Evolutionary conservation across 2,797 vertebrate species (phyloP).

Genomic region (Orestias chungarensis): DNA sequence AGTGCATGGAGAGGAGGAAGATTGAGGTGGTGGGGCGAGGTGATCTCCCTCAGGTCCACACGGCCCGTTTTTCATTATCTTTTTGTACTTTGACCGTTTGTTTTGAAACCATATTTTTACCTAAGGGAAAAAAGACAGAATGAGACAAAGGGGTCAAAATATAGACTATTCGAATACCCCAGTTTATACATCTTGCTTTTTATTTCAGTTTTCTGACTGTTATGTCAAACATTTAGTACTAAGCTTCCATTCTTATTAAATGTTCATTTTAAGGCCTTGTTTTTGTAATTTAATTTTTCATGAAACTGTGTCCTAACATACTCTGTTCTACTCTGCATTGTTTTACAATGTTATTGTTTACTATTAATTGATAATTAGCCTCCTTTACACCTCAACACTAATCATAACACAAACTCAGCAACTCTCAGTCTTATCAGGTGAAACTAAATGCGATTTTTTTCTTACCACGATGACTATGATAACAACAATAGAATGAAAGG

Average conservation of each 20-base stretch:
- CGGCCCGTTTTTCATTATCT: slow-evolving; percentile 91
- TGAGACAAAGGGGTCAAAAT: neutral
- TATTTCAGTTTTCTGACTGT: neutral
- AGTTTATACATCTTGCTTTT: neutral
- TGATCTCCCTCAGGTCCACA: slow-evolving; percentile 82
- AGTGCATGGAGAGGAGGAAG: slow-evolving; percentile 82
- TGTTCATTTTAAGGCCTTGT: neutral
- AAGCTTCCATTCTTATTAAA: neutral
- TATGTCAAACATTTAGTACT: neutral
- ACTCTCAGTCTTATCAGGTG: neutral
- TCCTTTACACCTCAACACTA: too few species aligned
- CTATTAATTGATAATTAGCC: neutral
- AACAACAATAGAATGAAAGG: neutral
- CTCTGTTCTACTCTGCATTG: too few species aligned
- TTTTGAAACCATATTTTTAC: slow-evolving; percentile 99
- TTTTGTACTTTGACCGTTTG: slow-evolving; percentile 96
- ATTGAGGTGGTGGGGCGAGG: slow-evolving; percentile 68
- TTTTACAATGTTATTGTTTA: neutral
- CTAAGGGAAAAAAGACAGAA: slow-evolving; percentile 59
- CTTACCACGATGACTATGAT: neutral
- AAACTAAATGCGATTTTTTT: neutral
- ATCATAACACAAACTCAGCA: too few species aligned
- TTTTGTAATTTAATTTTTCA: neutral
- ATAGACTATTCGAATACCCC: neutral
- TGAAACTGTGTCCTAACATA: neutral